Evolutionary conservation across 92 coral and sea anemone genomes (phyloP).

Genomic region (Palythoa heliodiscus): DNA sequence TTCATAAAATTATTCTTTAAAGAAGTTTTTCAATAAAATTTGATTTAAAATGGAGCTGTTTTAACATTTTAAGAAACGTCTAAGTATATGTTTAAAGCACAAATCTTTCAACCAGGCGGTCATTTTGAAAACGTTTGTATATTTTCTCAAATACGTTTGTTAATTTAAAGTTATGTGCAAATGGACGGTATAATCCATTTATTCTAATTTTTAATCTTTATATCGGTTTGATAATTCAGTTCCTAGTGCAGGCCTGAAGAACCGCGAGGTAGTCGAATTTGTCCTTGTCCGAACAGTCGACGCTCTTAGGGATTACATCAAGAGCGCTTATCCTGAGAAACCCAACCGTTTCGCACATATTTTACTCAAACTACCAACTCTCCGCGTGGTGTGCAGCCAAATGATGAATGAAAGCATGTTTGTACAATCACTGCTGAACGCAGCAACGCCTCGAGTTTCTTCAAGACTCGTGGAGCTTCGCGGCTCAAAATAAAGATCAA

Average conservation of each 20-base stretch:
- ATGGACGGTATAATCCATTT: no score
- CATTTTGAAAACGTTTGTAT: no score
- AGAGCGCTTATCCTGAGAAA: conserved; percentile 93
- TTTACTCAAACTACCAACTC: conserved; percentile 87
- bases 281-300: conserved; percentile 87
- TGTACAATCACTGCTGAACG: conserved; percentile 84
- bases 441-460: conserved; percentile 82
- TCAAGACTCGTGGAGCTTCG: conserved; percentile 65
- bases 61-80: no score
- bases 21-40: no score
- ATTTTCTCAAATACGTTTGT: no score
- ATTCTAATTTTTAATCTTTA: background rate
- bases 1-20: no score
- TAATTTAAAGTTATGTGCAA: no score
- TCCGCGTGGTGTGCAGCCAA: conserved; percentile 79
- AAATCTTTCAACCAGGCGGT: no score
- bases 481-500: conserved; percentile 1
- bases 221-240: conserved; percentile 27
- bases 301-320: conserved; percentile 91
- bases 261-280: conserved; percentile 81
- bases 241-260: conserved; percentile 80
- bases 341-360: conserved; percentile 97
- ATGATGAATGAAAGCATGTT: conserved; percentile 85
- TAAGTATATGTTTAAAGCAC: no score
- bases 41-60: no score